Evolutionary conservation across 2,113 vertebrate species (phyloP).

Genomic region (Psettodes erumei): DNA sequence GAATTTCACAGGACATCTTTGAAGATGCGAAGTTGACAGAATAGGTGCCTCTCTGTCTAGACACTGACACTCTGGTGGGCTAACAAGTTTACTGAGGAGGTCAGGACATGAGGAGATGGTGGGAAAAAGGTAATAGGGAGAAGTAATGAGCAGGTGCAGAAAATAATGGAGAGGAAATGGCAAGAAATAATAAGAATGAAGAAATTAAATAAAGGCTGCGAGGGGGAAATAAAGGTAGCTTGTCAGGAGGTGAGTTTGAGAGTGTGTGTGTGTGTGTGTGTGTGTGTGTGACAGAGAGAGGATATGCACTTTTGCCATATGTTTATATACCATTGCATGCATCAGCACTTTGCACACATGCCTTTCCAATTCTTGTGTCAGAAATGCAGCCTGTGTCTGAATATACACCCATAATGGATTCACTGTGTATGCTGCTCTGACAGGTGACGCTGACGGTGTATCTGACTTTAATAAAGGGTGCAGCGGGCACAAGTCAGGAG

Average conservation of each 20-base stretch:
- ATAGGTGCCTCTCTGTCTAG: constrained; percentile 51
- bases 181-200: constrained; percentile 39
- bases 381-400: constrained; percentile 24
- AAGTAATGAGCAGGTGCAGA: constrained; percentile 65
- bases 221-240: constrained; percentile 14
- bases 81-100: constrained; percentile 69
- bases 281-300: background rate
- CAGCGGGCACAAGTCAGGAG: constrained; percentile 33
- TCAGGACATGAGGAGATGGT: constrained; percentile 51
- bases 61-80: constrained; percentile 45
- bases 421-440: constrained; percentile 32
- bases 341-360: constrained; percentile 64
- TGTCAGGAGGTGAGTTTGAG: constrained; percentile 27
- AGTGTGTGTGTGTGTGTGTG: constrained; percentile 15
- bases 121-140: constrained; percentile 43
- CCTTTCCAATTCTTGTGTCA: constrained; percentile 38
- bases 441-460: constrained; percentile 31
- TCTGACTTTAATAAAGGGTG: constrained; percentile 60
- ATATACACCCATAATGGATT: constrained; percentile 44
- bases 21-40: constrained; percentile 54
- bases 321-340: constrained; percentile 54
- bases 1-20: constrained; percentile 55
- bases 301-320: constrained; percentile 53
- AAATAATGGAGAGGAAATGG: constrained; percentile 36
- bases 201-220: constrained; percentile 45